Conservation (phyloP, 1,140 invertebrate genomes). For the Papilio polytes region DNA sequence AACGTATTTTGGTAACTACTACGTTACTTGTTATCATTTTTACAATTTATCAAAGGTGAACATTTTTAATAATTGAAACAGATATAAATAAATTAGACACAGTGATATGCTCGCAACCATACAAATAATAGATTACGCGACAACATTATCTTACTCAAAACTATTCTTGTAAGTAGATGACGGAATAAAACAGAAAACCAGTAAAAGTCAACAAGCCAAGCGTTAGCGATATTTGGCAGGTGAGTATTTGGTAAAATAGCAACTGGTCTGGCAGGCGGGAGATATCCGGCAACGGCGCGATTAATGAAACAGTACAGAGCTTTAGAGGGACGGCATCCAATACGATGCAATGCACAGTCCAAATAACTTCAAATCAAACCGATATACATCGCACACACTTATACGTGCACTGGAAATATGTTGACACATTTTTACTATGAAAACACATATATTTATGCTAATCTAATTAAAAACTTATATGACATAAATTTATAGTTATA, state of each 20-base stretch:
- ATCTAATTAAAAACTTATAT: neutral
- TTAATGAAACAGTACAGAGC: neutral
- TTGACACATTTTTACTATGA: neutral
- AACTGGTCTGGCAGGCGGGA: neutral
- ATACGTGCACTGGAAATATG: neutral
- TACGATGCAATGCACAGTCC: neutral
- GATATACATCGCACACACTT: neutral
- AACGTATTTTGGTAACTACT: neutral
- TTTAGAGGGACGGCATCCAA: neutral
- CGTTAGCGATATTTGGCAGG: neutral
- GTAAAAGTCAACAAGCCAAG: neutral
- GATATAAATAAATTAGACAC: no score
- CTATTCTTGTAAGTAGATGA: no score
- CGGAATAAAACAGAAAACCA: neutral
- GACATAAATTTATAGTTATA: neutral
- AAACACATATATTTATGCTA: neutral
- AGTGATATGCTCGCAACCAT: no score
- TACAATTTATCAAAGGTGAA: no score
- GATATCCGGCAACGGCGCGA: conserved; percentile 6
- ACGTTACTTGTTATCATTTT: no score
- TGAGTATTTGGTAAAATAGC: neutral
- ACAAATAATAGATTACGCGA: no score
- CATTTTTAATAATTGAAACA: no score
- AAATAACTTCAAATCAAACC: conserved; percentile 1
- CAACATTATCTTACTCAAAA: no score